phyloP scores from a whole-genome alignment of 2,797 vertebrate species.

The Diplodus puntazzo region DNA sequence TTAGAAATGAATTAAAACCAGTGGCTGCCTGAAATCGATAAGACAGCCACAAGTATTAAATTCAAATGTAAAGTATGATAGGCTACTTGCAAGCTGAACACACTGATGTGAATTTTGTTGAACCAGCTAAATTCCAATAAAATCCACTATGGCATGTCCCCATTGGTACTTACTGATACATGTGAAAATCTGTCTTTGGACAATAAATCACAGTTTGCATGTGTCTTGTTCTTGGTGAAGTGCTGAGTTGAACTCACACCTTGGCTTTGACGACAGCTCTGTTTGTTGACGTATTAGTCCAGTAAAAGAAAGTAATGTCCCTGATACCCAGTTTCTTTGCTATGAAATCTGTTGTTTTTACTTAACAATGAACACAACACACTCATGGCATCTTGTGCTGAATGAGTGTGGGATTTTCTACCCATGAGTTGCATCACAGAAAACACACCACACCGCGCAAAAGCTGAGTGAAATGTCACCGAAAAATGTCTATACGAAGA shows the following conservation, averaged over 20 bases:
- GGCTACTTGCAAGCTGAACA: too few relatives aligned
- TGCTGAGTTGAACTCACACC: conserved; percentile 7
- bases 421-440: conserved; percentile 5
- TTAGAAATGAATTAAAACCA: too few relatives aligned
- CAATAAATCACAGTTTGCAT: not conserved
- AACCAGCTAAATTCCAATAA: not conserved
- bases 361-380: not conserved
- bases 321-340: not conserved
- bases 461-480: conserved; percentile 14
- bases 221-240: not conserved
- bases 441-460: conserved; percentile 1
- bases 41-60: too few relatives aligned
- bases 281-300: conserved; percentile 19
- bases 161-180: not conserved
- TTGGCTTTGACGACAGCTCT: conserved; percentile 7
- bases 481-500: not conserved
- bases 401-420: not conserved
- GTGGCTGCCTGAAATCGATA: too few relatives aligned
- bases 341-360: too few relatives aligned
- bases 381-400: not conserved
- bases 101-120: too few relatives aligned
- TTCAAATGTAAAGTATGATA: too few relatives aligned
- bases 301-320: not conserved
- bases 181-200: not conserved
- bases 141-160: conserved; percentile 15